A percentile compares a stretch with the other conserved stretches of the same genome.
These are phyloP conservation scores for Cygnus olor DNA, from an alignment of 2,797 vertebrate genomes.

Conservation along the genomic window DNA sequence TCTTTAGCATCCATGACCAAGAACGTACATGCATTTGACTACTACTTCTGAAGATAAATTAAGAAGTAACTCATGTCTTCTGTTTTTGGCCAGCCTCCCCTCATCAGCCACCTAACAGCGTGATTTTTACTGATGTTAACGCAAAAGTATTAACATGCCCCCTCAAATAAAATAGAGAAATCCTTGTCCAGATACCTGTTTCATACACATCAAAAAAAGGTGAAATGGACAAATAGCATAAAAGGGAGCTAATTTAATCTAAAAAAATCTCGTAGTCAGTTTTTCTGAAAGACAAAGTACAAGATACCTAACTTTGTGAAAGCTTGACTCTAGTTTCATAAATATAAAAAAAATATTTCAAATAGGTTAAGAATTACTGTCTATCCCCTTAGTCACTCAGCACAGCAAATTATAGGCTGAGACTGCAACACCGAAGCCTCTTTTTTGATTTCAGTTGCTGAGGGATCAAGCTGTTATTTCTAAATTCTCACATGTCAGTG, in stretches of 20 bases:
- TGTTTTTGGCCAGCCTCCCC: not conserved
- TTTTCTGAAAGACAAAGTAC: not conserved
- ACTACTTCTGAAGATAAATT: not conserved
- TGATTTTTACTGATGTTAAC: not conserved
- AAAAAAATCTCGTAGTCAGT: not conserved
- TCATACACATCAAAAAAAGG: not conserved
- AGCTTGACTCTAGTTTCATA: not conserved
- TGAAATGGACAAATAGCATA: not conserved
- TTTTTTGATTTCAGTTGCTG: constrained; percentile 22
- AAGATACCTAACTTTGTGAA: not conserved
- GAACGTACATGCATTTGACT: not conserved
- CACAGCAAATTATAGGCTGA: constrained; percentile 21
- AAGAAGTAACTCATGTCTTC: not conserved
- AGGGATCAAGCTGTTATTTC: constrained; percentile 33
- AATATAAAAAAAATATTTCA: not conserved
- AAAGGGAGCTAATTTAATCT: not conserved
- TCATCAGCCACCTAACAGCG: not conserved
- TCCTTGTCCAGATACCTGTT: not conserved
- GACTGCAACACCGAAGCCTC: constrained; percentile 26
- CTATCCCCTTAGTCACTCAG: constrained; percentile 23
- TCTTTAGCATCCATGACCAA: not conserved
- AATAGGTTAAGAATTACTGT: not conserved
- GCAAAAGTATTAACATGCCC: no score
- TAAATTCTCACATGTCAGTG: constrained; percentile 25
- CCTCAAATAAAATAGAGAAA: not conserved